Conservation (phyloP, 1,140 invertebrate species). For the Idris sp. region DNA sequence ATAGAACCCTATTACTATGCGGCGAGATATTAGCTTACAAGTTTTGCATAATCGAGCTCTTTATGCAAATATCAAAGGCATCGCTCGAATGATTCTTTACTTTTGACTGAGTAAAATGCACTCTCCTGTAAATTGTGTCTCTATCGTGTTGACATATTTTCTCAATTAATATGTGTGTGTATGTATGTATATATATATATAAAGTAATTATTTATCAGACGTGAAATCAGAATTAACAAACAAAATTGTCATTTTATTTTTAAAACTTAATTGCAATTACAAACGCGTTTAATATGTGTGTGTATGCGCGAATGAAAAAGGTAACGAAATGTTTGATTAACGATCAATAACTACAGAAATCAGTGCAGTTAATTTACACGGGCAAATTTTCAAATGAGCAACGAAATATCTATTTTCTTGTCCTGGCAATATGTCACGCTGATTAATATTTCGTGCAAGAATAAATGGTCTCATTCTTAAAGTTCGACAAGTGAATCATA, state of each 20-base stretch:
- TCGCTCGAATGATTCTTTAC: conserved; percentile 36
- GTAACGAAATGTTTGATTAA: conserved; percentile 25
- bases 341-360: conserved; percentile 22
- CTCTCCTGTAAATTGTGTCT: conserved; percentile 27
- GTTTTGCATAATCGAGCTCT: conserved; percentile 49
- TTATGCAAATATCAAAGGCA: conserved; percentile 45
- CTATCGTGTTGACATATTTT: too few species aligned
- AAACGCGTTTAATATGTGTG: conserved; percentile 10
- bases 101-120: conserved; percentile 28
- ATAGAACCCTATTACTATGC: conserved; percentile 34
- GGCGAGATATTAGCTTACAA: conserved; percentile 35
- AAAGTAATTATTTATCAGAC: too few species aligned
- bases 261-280: conserved; percentile 7
- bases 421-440: too few species aligned
- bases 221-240: too few species aligned
- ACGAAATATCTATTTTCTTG: too few species aligned
- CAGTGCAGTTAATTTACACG: conserved; percentile 38
- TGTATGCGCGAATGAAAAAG: conserved; percentile 16
- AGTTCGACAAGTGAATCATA: too few species aligned
- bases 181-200: too few species aligned
- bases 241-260: too few species aligned
- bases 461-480: conserved; percentile 31
- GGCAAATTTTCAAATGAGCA: conserved; percentile 27
- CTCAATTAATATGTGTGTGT: too few species aligned
- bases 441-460: conserved; percentile 26